Conservation (phyloP, 2,113 vertebrate species). For the Collichthys lucidus region DNA sequence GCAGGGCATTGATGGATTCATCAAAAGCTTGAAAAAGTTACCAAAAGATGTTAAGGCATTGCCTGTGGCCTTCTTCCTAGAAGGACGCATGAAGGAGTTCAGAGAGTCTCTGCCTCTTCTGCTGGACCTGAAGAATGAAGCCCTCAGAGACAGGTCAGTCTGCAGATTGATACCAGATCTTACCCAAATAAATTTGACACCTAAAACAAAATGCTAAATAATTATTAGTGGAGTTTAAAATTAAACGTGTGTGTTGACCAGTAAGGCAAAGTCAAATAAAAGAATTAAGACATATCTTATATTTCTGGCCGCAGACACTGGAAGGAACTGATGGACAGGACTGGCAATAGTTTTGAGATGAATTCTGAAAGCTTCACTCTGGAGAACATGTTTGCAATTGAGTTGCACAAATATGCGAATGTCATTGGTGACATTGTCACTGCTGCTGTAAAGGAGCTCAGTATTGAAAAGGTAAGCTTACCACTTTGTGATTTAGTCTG, state of each 20-base stretch:
- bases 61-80: conserved; percentile 86
- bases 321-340: conserved; percentile 92
- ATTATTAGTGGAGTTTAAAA: background rate
- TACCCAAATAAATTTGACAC: conserved; percentile 7
- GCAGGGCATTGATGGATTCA: conserved; percentile 89
- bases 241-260: background rate
- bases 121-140: conserved; percentile 94
- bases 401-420: conserved; percentile 88
- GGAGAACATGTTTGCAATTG: conserved; percentile 98
- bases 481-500: background rate
- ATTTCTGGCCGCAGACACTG: conserved; percentile 87
- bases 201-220: background rate
- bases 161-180: background rate
- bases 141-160: conserved; percentile 93
- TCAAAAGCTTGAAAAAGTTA: conserved; percentile 87
- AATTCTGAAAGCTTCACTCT: conserved; percentile 91
- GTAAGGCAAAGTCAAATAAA: background rate
- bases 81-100: conserved; percentile 92
- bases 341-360: conserved; percentile 91
- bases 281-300: background rate
- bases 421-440: conserved; percentile 91
- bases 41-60: conserved; percentile 86
- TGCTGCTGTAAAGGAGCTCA: conserved; percentile 92
- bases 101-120: conserved; percentile 92
- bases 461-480: conserved; percentile 91